Base-by-base conservation (phyloP, 2,888 invertebrate genomes). In the Drymonia ruficornis region DNA sequence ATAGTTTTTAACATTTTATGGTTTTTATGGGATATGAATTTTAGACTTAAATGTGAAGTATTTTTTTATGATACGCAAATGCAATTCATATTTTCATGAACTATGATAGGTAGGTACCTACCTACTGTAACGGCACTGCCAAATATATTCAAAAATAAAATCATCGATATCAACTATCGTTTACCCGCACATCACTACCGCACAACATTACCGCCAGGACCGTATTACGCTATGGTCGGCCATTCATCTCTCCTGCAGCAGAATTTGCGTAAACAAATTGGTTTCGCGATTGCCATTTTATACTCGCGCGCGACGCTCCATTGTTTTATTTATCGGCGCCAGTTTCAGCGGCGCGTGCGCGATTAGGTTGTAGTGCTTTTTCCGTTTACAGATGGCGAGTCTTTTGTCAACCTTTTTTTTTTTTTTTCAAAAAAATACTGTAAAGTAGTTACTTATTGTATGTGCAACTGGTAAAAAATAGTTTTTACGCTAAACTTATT, bases 241-340 rank as follows among this genome's bases (percentile, higher is more conserved):
- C 91, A 92, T 92, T 91, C 92, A 91, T 92, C 91, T 89, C 88
- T 83, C 84, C 83, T 85, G 89, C 86, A 91, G 89, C 91, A 91
- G 91, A 92, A 92, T 92, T 92, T 92, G 92, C 92, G 92, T 92
- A 92, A 92, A 92, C 92, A 92, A 92, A 92, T 92, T 92, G 92
- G 92, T 92, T 92, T 90, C 89, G 89, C 91, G 91, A 92, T 92
- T 92, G 91, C 92, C 91, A 92, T 92, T 91, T 92, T 91, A 91
- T 91, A 91, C 91, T 89, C 89, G 83, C 86, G 85, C 83, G 86
- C 89, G 89, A 86, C 85, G 86, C 87, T 88, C 88, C 87, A 91
- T 91, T 92, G 91, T 91, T 92, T 92, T 91, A 91, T 92, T 92
- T 92, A 92, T 91, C 85, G 90, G 81, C 78, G 79, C 86, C 87